A percentile compares a stretch with the other conserved stretches of the same genome.
Conservation (phyloP, 2,797 vertebrate genomes). For the Nasua narica region DNA sequence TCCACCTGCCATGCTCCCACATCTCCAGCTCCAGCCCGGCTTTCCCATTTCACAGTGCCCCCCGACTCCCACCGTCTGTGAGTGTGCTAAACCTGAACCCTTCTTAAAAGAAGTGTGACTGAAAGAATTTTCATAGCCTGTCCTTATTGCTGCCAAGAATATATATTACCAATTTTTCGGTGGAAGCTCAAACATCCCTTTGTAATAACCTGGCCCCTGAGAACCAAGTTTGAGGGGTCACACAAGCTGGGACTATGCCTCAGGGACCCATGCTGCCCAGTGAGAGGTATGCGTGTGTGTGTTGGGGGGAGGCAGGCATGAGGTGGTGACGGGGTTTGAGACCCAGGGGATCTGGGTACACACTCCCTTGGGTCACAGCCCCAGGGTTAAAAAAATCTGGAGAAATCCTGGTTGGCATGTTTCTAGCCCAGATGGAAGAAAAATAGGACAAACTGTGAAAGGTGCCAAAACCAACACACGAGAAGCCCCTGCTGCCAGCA, state of each 20-base stretch:
- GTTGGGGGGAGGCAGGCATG: not conserved
- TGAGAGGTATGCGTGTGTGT: not conserved
- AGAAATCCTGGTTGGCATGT: slow-evolving; percentile 67
- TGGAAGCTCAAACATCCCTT: slow-evolving; percentile 56
- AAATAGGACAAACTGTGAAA: slow-evolving; percentile 36
- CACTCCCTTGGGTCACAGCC: not conserved
- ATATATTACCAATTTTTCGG: slow-evolving; percentile 61
- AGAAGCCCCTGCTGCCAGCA: slow-evolving; percentile 60
- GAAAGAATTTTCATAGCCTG: slow-evolving; percentile 57
- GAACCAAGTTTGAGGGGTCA: not conserved
- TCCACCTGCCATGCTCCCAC: not conserved
- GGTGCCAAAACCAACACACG: slow-evolving; percentile 68
- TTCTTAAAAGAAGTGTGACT: slow-evolving; percentile 13
- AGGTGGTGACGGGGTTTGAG: not conserved
- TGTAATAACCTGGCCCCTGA: slow-evolving; percentile 28
- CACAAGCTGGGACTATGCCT: not conserved
- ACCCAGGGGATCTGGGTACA: not conserved
- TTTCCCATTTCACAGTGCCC: not conserved
- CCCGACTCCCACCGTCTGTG: not conserved
- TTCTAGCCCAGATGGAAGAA: slow-evolving; percentile 68
- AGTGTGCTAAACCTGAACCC: not conserved
- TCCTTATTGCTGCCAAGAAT: slow-evolving; percentile 56
- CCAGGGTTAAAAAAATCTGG: slow-evolving; percentile 32
- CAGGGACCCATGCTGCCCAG: not conserved
- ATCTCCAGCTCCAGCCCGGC: not conserved